A percentile compares a stretch with the other conserved stretches of the same genome.
phyloP scores from a whole-genome alignment of 2,113 vertebrate species.

The Coregonus clupeaformis region DNA sequence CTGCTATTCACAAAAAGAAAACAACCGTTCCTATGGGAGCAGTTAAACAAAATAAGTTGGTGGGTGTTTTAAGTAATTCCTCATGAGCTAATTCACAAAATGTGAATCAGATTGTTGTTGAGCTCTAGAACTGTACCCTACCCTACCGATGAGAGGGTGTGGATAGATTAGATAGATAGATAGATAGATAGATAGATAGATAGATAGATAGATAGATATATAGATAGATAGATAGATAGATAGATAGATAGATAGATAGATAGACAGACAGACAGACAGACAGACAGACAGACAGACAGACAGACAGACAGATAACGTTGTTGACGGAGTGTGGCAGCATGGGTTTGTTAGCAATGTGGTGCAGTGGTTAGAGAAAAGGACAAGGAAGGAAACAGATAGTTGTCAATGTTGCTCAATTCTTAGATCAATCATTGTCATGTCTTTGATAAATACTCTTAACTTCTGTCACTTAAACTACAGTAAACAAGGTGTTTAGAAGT shows the following conservation, averaged over 20 bases:
- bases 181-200: slow-evolving; percentile 13
- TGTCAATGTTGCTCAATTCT: too few species aligned
- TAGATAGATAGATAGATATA: neutral
- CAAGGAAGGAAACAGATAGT: too few species aligned
- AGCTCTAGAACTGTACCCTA: neutral
- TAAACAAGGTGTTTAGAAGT: too few species aligned
- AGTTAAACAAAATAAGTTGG: slow-evolving; percentile 42
- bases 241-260: too few species aligned
- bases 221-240: neutral
- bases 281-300: too few species aligned
- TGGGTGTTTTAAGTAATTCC: slow-evolving; percentile 41
- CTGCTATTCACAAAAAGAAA: slow-evolving; percentile 55
- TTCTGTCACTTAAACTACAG: too few species aligned
- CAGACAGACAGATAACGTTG: too few species aligned
- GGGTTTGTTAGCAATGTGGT: too few species aligned
- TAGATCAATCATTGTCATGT: too few species aligned
- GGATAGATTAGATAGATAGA: neutral
- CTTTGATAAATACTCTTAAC: too few species aligned
- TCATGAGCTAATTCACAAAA: slow-evolving; percentile 48
- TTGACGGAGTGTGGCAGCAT: slow-evolving; percentile 33
- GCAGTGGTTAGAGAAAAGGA: too few species aligned
- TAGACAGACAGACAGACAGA: too few species aligned
- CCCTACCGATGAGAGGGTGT: slow-evolving; percentile 18
- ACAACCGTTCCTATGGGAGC: slow-evolving; percentile 55
- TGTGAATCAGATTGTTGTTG: slow-evolving; percentile 25